Evolutionary conservation across 2,888 invertebrate species (phyloP), one percentile per base, ranked within the genome.

Genomic region (Mythimna lalbum): DNA sequence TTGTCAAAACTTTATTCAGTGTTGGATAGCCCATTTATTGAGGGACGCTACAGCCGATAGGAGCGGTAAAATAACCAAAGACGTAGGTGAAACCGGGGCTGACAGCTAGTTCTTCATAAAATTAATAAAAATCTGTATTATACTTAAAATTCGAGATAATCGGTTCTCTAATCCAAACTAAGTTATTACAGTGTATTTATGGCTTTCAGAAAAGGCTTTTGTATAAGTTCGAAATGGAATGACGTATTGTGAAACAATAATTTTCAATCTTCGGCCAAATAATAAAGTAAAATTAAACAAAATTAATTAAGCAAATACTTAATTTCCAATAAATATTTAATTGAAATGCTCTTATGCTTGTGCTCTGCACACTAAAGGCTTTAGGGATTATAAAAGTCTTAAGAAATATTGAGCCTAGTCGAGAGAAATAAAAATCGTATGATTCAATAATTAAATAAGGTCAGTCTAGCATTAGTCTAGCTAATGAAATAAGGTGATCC

Each of bases 401-500:
- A 47, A 43, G 9, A 23, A 61, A 57, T 12, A 12, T 1, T 62
- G 0, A 21, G 4, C 39, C 9, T 55, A 27, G 21, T n/a, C 39
- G 10, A 61, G 63, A 69, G 59, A 55, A 75, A 73, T 68, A 64
- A 73, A 74, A 76, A 56, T 71, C 31, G 12, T 14, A 56, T 70
- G n/a, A 71, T 73, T 67, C 39, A 71, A 76, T 76, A 66, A 81
- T 60, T 56, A 55, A 55, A 63, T 78, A 56, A 71, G 66, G 47
- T 63, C 52, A 19, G 56, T 53, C 47, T 43, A 43, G 43, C 43
- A 43, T 43, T 43, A 43, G 43, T 49, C 59, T 61, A 55, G 56
- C 61, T 76, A 81, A 81, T 71, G n/a, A 67, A 78, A 71, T 76
- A 59, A 80, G 17, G 12, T 31, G 36, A 75, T 53, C 27, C 47